Conservation (phyloP, 2,113 vertebrate species). For the Serinus canaria region DNA sequence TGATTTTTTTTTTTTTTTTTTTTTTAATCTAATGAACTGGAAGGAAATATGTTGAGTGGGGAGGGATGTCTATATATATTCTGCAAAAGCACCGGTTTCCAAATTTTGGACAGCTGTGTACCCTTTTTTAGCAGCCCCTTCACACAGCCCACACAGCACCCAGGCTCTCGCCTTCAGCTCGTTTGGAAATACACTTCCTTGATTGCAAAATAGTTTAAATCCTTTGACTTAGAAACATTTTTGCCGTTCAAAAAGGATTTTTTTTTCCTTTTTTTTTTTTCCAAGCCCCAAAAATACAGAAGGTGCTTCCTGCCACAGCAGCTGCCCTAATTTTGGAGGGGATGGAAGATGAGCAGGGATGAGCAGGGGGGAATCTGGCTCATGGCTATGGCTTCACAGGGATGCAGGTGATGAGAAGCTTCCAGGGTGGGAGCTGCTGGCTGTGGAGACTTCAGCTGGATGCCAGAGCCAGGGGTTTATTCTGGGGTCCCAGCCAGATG, state of each 20-base stretch:
- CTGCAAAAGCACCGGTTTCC: slow-evolving; percentile 28
- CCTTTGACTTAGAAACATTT: slow-evolving; percentile 54
- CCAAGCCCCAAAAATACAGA: slow-evolving; percentile 3
- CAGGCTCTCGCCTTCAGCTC: slow-evolving; percentile 6
- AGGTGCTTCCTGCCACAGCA: slow-evolving; percentile 23
- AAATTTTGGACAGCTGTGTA: slow-evolving; percentile 61
- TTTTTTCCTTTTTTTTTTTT: not conserved
- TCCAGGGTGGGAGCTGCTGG: not conserved
- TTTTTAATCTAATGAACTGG: slow-evolving; percentile 25
- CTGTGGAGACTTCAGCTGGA: not conserved
- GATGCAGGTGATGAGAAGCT: not conserved
- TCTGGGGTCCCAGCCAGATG: not conserved
- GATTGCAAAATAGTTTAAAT: slow-evolving; percentile 57
- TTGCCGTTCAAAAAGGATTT: not conserved
- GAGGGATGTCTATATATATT: slow-evolving; percentile 54
- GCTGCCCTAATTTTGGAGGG: slow-evolving; percentile 24
- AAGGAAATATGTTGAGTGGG: slow-evolving; percentile 66
- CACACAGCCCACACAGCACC: slow-evolving; percentile 61
- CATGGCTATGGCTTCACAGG: rapidly evolving
- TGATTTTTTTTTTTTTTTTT: not conserved
- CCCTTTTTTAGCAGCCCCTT: slow-evolving; percentile 61
- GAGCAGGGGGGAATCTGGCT: not conserved
- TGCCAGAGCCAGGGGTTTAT: not conserved
- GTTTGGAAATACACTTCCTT: slow-evolving; percentile 52
- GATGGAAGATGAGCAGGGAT: not conserved